These are phyloP conservation scores for Drosophila anomelani DNA, from an alignment of 2,888 invertebrate genomes.

Conservation along the genomic window DNA sequence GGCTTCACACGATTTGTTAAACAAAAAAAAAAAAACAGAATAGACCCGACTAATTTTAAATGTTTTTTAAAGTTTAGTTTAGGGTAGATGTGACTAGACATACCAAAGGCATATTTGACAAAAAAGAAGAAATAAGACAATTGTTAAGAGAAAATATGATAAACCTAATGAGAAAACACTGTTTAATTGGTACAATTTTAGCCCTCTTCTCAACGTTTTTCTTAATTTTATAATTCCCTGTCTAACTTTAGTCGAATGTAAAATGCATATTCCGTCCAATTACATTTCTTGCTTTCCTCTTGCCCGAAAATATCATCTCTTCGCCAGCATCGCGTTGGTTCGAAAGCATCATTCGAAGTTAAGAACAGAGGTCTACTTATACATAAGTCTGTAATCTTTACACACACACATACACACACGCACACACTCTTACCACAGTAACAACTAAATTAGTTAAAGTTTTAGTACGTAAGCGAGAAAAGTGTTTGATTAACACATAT, in stretches of 20 bases:
- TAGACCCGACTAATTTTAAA: constrained; percentile 43
- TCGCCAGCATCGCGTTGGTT: constrained; percentile 35
- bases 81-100: constrained; percentile 80
- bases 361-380: constrained; percentile 35
- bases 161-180: constrained; percentile 26
- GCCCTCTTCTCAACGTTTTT: constrained; percentile 22
- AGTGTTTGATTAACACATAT: constrained; percentile 65
- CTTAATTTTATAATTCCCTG: constrained; percentile 46
- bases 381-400: constrained; percentile 35
- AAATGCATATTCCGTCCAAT: constrained; percentile 84
- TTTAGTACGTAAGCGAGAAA: constrained; percentile 32
- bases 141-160: constrained; percentile 53
- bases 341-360: constrained; percentile 26
- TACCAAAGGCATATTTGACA: constrained; percentile 84
- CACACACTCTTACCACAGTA: constrained; percentile 24
- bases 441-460: constrained; percentile 42
- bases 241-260: constrained; percentile 70
- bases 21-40: constrained; percentile 50
- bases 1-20: constrained; percentile 64
- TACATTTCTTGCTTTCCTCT: constrained; percentile 79
- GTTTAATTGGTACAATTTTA: constrained; percentile 36
- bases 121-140: constrained; percentile 23
- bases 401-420: constrained; percentile 33
- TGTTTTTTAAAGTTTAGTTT: constrained; percentile 67
- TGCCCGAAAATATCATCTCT: constrained; percentile 57